Percentiles rank a stretch among this genome's conserved stretches.
phyloP scores from a whole-genome alignment of 2,113 vertebrate genomes.

The Sorex fumeus region DNA sequence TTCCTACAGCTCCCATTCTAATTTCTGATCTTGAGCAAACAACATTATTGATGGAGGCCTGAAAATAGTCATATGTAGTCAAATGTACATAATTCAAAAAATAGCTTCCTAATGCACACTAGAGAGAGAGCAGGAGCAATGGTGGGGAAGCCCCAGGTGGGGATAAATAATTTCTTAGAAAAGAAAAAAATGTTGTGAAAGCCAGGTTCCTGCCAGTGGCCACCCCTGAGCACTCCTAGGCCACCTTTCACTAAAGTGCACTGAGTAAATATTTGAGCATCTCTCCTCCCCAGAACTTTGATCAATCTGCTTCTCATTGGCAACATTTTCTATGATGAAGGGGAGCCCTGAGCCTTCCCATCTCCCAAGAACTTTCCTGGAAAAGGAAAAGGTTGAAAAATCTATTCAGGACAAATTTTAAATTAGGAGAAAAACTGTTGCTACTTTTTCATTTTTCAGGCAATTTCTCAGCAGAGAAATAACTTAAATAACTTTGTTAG shows the following conservation, averaged over 20 bases:
- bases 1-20: conserved; percentile 85
- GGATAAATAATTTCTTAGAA: conserved; percentile 79
- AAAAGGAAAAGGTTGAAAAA: conserved; percentile 39
- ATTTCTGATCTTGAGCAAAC: conserved; percentile 87
- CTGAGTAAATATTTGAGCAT: conserved; percentile 77
- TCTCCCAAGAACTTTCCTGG: conserved; percentile 67
- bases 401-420: conserved; percentile 1
- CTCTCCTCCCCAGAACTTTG: conserved; percentile 67
- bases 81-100: conserved; percentile 88
- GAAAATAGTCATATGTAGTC: conserved; percentile 86
- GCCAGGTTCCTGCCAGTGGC: conserved; percentile 65
- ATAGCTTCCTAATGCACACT: conserved; percentile 84
- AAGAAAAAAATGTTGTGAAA: not conserved
- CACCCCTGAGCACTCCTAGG: conserved; percentile 74
- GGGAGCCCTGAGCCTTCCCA: not conserved
- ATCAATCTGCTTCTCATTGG: conserved; percentile 71
- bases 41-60: conserved; percentile 86
- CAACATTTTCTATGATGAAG: not conserved
- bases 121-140: conserved; percentile 18
- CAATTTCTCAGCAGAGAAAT: not conserved
- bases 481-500: no score
- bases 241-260: conserved; percentile 80
- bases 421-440: not conserved
- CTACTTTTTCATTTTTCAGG: not conserved
- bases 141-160: not conserved